Conservation (phyloP, 2,888 invertebrate genomes). For the Dolomedes plantarius region DNA sequence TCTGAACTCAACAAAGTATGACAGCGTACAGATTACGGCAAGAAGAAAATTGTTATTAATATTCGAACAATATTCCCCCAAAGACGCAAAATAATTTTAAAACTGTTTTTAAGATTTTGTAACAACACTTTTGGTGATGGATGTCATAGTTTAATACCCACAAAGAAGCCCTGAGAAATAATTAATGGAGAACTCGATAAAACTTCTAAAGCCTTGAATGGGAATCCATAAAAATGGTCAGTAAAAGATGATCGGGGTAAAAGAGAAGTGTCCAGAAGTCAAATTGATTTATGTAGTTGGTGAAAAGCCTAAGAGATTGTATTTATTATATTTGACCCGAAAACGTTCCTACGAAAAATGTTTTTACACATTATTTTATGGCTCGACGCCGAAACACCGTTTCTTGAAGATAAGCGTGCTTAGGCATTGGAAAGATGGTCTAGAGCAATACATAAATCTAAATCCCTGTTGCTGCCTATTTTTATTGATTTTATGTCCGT, state of each 20-base stretch:
- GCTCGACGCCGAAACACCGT: not conserved
- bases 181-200: not conserved
- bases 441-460: slow-evolving; percentile 1
- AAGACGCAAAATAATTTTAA: too few relatives aligned
- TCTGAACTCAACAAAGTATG: too few relatives aligned
- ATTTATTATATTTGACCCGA: not conserved
- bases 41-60: too few relatives aligned
- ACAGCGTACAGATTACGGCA: too few relatives aligned
- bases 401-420: not conserved
- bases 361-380: not conserved
- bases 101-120: too few relatives aligned
- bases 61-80: too few relatives aligned
- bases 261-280: slow-evolving; percentile 8
- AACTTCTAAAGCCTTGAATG: not conserved
- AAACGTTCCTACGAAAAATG: not conserved
- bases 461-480: not conserved
- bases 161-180: not conserved
- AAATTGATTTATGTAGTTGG: slow-evolving; percentile 5
- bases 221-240: not conserved
- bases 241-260: not conserved
- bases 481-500: not conserved
- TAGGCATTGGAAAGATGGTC: not conserved
- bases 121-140: not conserved
- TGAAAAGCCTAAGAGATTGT: slow-evolving; percentile 4
- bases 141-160: not conserved